Evolutionary conservation across 2,113 vertebrate species (phyloP), one percentile per base, ranked within the genome.

Genomic region (Illadopsis cleaveri): DNA sequence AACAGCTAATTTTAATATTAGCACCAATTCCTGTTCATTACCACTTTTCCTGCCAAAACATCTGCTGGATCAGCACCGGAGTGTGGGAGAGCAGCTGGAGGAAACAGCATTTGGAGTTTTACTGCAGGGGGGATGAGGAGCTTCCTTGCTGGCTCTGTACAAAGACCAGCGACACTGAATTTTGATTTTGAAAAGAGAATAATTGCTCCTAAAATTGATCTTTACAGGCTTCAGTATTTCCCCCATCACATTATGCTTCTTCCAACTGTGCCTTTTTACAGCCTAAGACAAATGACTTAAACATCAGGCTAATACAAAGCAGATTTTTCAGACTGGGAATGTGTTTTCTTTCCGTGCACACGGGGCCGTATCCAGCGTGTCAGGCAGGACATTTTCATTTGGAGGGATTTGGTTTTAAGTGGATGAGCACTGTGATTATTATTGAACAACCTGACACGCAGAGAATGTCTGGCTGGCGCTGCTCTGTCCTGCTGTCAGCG

Each of bases 1-100:
- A 94, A 51, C 65, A 69, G 22, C 23, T 65, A 4, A 89, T 95
- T 95, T 92, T 89, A 89, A 91, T 94, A 95, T 91, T 91, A 95
- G 61, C 69, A 53, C 72, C 30, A 45, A 85, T 91, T 91, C 58
- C 61, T 48, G 11, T 56, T 76, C 70, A 87, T 87, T 82, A 24
- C 58, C 78, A 54, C 81, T 82, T 94, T 84, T 85, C 66, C 78
- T 96, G 78, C 65, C 82, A 62, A 79, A 94, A 91, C 89, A 80
- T 78, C 16, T 73, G 73, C 87, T 89, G 83, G 78, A 35, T 40
- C 91, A 75, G 42, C 72, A 68, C 5, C 4, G 0, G 3, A 40
- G 27, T 73, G 51, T 77, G 75, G 47, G 56, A 88, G 61, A 80
- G 65, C 94, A 89, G 89, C 72, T 28, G 3, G 24, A 75, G 60